Evolutionary conservation across 2,113 vertebrate species (phyloP).

Genomic region (Collichthys lucidus): DNA sequence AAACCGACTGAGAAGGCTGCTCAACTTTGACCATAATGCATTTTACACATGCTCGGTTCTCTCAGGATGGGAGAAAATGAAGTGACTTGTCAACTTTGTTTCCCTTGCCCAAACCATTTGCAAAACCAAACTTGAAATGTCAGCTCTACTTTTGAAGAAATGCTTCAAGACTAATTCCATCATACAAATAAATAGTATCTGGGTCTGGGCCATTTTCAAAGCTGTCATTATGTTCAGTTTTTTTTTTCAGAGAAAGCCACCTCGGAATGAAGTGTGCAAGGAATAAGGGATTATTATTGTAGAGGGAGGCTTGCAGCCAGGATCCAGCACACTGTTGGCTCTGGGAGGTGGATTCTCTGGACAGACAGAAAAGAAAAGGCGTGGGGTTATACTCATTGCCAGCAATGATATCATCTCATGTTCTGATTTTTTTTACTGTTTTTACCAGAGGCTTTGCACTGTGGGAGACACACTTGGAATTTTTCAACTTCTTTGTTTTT

Average conservation of each 20-base stretch:
- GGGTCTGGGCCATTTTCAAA: slow-evolving; percentile 28
- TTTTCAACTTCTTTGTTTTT: neutral
- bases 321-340: slow-evolving; percentile 43
- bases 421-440: slow-evolving; percentile 39
- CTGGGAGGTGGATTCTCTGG: slow-evolving; percentile 39
- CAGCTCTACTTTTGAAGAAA: slow-evolving; percentile 25
- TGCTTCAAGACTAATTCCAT: slow-evolving; percentile 16
- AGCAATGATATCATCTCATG: slow-evolving; percentile 42
- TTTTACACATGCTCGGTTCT: slow-evolving; percentile 33
- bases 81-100: slow-evolving; percentile 16
- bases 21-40: slow-evolving; percentile 32
- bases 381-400: slow-evolving; percentile 21
- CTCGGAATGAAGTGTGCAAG: slow-evolving; percentile 42
- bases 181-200: slow-evolving; percentile 28
- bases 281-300: slow-evolving; percentile 19
- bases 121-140: slow-evolving; percentile 32
- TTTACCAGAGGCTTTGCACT: slow-evolving; percentile 13
- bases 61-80: slow-evolving; percentile 12
- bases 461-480: neutral
- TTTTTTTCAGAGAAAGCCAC: slow-evolving; percentile 16
- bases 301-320: slow-evolving; percentile 26
- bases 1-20: neutral
- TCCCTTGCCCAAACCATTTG: slow-evolving; percentile 21
- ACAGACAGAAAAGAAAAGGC: slow-evolving; percentile 36
- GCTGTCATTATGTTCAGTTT: slow-evolving; percentile 11